These are phyloP conservation scores for Spongilla lacustris DNA, from an alignment of 37 sponge, comb jelly and placozoan genomes.

Conservation along the genomic window DNA sequence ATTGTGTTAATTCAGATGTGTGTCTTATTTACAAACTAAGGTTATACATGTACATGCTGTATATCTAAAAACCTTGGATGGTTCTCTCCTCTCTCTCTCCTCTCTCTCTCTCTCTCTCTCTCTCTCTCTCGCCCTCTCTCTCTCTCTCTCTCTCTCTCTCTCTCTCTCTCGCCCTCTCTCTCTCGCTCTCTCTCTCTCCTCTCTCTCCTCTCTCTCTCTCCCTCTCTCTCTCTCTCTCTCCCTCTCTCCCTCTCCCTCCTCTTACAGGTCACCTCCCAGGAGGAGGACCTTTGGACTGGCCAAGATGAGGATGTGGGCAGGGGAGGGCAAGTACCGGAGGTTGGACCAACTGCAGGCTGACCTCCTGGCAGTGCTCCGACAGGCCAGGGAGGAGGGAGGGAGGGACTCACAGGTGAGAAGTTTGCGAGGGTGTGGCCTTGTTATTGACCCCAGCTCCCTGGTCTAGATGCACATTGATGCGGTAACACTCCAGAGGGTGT, in stretches of 20 bases:
- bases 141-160: no score
- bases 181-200: background rate
- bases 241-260: no score
- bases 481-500: conserved; percentile 36
- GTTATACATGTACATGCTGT: no score
- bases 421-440: background rate
- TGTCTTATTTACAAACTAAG: no score
- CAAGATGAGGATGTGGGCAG: conserved; percentile 33
- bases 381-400: conserved; percentile 12
- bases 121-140: no score
- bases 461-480: conserved; percentile 30
- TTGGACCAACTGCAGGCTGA: conserved; percentile 70
- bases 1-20: no score
- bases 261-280: background rate
- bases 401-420: background rate
- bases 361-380: conserved; percentile 38
- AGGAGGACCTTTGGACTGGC: conserved; percentile 27
- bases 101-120: no score
- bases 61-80: no score
- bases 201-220: no score
- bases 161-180: background rate
- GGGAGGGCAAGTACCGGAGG: conserved; percentile 53
- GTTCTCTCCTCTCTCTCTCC: no score
- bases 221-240: no score
- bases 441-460: background rate